Conservation (phyloP, 2,113 vertebrate genomes). For the Corythornis cristatus region DNA sequence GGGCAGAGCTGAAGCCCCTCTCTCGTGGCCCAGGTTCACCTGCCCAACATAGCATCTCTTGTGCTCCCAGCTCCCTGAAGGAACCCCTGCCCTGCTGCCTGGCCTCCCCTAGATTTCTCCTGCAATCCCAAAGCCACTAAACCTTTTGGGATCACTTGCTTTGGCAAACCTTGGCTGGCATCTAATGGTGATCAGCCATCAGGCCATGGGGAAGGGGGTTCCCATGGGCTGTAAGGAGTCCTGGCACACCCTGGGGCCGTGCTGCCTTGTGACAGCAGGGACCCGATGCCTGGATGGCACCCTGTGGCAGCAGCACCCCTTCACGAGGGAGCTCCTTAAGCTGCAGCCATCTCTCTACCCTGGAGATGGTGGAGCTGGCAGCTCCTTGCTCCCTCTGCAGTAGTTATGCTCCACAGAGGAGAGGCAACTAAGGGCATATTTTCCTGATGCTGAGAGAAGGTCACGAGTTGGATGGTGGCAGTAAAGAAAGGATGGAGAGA, state of each 20-base stretch:
- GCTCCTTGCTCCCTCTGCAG: not conserved
- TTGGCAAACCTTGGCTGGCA: not conserved
- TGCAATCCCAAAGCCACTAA: not conserved
- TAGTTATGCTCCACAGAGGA: not conserved
- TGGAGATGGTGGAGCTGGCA: not conserved
- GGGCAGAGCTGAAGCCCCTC: not conserved
- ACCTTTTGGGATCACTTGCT: not conserved
- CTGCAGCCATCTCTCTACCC: not conserved
- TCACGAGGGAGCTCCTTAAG: not conserved
- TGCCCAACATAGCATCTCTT: not conserved
- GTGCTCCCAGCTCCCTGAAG: not conserved
- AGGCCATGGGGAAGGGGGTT: not conserved
- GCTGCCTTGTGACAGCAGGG: not conserved
- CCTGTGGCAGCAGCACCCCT: not conserved
- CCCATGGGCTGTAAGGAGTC: fast-evolving
- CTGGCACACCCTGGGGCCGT: not conserved
- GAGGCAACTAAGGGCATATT: not conserved
- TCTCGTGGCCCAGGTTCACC: not conserved
- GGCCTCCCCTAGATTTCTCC: not conserved
- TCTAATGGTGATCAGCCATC: not conserved
- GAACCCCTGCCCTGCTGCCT: not conserved
- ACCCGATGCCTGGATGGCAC: not conserved
- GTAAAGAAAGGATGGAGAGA: not conserved
- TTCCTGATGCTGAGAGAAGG: not conserved
- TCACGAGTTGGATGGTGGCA: not conserved